Evolutionary conservation across 2,113 vertebrate species (phyloP).

Genomic region (Tautogolabrus adspersus): DNA sequence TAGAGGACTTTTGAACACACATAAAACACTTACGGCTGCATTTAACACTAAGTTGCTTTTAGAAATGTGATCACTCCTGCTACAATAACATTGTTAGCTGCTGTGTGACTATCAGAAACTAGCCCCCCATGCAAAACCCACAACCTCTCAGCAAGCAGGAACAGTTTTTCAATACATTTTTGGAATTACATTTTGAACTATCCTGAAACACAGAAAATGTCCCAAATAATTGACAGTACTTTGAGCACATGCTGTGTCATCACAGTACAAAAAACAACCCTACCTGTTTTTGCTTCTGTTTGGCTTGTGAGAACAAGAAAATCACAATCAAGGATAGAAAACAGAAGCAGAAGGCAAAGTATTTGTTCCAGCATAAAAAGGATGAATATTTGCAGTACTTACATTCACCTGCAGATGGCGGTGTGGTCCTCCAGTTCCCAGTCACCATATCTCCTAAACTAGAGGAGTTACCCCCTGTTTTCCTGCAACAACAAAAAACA

Average conservation of each 20-base stretch:
- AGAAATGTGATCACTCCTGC: too few species aligned
- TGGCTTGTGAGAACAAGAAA: slow-evolving; percentile 90
- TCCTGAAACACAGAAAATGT: neutral
- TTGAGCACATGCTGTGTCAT: slow-evolving; percentile 6
- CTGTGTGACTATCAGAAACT: too few species aligned
- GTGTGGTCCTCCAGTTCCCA: slow-evolving; percentile 92
- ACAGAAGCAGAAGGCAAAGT: neutral
- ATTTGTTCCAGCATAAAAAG: neutral
- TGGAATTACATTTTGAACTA: neutral
- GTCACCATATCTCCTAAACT: slow-evolving; percentile 92
- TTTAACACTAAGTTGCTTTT: too few species aligned
- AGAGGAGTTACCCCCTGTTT: slow-evolving; percentile 89
- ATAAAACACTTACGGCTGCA: too few species aligned
- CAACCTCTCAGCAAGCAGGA: too few species aligned
- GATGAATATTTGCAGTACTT: slow-evolving; percentile 63
- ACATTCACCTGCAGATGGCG: slow-evolving; percentile 90
- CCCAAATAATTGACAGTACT: neutral
- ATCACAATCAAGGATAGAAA: slow-evolving; percentile 64
- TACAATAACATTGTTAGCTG: too few species aligned
- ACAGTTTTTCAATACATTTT: too few species aligned
- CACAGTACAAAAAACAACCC: slow-evolving; percentile 48
- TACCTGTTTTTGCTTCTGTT: slow-evolving; percentile 99
- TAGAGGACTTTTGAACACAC: neutral
- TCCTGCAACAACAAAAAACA: slow-evolving; percentile 80
- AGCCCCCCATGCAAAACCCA: too few species aligned